Evolutionary conservation across 2,113 vertebrate genomes (phyloP), one percentile per base, ranked within the genome.

Genomic region (Pycnonotus jocosus): DNA sequence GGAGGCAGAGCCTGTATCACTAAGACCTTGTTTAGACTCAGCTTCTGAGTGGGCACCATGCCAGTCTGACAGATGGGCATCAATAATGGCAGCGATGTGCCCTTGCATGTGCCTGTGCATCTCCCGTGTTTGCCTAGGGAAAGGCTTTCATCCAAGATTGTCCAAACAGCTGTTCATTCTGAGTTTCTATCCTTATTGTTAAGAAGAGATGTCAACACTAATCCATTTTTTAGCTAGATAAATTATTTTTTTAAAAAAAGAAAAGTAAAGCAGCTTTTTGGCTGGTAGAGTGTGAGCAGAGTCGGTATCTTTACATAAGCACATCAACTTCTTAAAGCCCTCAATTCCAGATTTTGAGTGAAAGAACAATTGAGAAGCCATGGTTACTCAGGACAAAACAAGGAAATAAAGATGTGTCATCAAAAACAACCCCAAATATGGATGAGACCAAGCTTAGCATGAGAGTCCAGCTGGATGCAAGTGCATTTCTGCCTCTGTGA

Each of bases 61-160:
- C 96, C 97, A 98, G 57, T 37, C 76, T 72, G 79, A 91, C 96
- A 97, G 97, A 97, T 96, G 96, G 96, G 42, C 92, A 79, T 73
- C 70, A 78, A 70, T 86, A 93, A 86, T 65, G 81, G 94, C 91
- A 94, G 84, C 94, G 90, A 64, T 68, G 84, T 86, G 80, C 77
- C 88, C 90, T 81, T 57, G 81, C 90, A 60, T 40, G 90, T 86
- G 92, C 38, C 80, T 74, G 38, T 86, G 90, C 91, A 93, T 92
- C 85, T 87, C 81, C 90, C 70, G 76, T 61, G 61, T 96, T 95
- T 94, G 91, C 93, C 69, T 64, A 83, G 95, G 96, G 94, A 89
- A 94, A 81, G 92, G 88, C 73, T 94, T 94, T 95, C 88, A 80
- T 92, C 92, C 87, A 95, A 91, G 86, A 66, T 74, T 92, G 73